phyloP scores from a whole-genome alignment of 2,113 vertebrate species.

The Struthio camelus region DNA sequence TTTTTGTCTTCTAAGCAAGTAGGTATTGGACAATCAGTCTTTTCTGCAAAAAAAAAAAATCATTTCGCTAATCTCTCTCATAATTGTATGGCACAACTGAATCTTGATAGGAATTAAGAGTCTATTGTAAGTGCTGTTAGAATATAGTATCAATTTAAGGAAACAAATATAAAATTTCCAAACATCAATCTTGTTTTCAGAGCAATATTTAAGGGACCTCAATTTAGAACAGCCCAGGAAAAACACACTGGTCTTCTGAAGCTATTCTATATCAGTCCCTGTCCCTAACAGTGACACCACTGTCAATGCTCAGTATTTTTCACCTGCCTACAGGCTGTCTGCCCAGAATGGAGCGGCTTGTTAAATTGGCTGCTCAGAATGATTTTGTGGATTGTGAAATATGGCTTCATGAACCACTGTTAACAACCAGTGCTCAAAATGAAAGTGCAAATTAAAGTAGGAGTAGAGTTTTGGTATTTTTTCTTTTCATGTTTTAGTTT shows the following conservation, averaged over 20 bases:
- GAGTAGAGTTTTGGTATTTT: background rate
- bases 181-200: background rate
- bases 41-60: background rate
- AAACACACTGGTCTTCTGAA: background rate
- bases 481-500: background rate
- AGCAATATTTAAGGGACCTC: background rate
- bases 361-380: background rate
- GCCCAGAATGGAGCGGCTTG: rapidly evolving
- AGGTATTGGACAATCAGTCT: background rate
- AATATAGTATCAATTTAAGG: background rate
- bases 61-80: background rate
- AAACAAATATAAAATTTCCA: background rate
- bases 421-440: background rate
- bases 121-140: background rate
- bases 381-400: background rate
- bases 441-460: background rate
- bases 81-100: background rate
- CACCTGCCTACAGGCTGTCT: background rate
- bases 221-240: background rate
- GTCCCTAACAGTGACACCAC: rapidly evolving
- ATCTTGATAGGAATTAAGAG: background rate
- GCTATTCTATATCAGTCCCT: background rate
- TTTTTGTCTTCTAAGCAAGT: background rate
- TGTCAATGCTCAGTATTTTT: background rate
- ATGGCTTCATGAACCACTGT: rapidly evolving